Base-by-base conservation (phyloP, 2,888 invertebrate genomes). In the Nectonema munidae region DNA sequence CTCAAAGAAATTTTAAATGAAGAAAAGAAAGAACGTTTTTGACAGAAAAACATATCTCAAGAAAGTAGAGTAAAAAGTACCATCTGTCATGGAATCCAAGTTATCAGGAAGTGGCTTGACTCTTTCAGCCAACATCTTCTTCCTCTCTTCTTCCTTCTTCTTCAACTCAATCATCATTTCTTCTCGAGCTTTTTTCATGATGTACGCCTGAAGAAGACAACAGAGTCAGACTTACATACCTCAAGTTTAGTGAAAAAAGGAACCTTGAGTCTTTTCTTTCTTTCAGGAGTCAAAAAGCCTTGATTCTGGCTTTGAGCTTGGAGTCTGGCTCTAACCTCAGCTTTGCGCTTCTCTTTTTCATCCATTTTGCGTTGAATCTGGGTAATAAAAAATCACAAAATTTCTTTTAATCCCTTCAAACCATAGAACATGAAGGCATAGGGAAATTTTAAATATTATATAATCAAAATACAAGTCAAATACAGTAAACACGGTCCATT, bases 301-400 rank as follows among this genome's bases (percentile, higher is more conserved):
- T 38, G 42, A 11, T 30, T 42, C 13, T 40, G 41, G 13, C 43
- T 30, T 13, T 42, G 42, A 9, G 41, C 44, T 30, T 44, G 44
- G 1, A 44, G 38, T 14, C 44, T 39, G 18, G 40, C 42, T 18
- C 44, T 39, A 29, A 44, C 44, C 20, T 44, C 44, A 13, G 38
- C 40, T 29, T 41, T 44, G 21, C 39, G 37, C 6, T 39, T 19
- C 39, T 44, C 44, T 30, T 40, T 44, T 30, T 44, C 44, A 16
- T 45, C 44, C 43, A 42, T 43, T 29, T 43, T 43, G 9, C 35
- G 17, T n/a, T n/a, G n/a, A n/a, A n/a, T n/a, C n/a, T n/a, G n/a
- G n/a, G n/a, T n/a, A n/a, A n/a, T n/a, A n/a, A n/a, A n/a, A n/a
- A n/a, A n/a, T n/a, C n/a, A n/a, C n/a, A n/a, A n/a, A n/a, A n/a